Evolutionary conservation across 2,797 vertebrate species (phyloP), one percentile per base, ranked within the genome.

Genomic region (Hyperoplus immaculatus): DNA sequence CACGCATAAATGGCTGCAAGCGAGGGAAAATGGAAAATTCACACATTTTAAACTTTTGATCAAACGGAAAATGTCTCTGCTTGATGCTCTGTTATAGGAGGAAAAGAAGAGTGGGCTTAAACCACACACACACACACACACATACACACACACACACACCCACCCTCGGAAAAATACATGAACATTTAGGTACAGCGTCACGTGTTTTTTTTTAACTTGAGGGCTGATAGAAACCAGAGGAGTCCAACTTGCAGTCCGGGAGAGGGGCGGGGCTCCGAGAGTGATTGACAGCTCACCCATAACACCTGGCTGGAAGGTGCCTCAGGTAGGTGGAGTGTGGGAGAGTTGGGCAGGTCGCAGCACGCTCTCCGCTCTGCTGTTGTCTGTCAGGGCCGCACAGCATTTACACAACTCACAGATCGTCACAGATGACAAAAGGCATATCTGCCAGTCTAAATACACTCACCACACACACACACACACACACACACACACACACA

Each of bases 231-330:
- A 41, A 56, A 15, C n/a, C 55, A 53, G 55, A 64, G 41, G 69
- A 65, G 61, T 46, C 64, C n/a, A 75, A 69, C 70, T 63, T 74
- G 49, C 8, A 1, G 6, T 5, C 1, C 4, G 9, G 2, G n/a
- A 4, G 59, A 46, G 41, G 16, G 65, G 61, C 11, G n/a, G 15
- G 49, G 67, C 43, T 29, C 29, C 18, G 41, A 65, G 45, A 8
- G 57, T 87, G 82, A 90, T 67, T 89, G 92, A 91, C 86, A 87
- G 8, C 47, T 81, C 10, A 21, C 61, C 75, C 12, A 8, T 21
- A 79, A 77, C 91, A 93, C 83, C 91, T 90, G 85, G 77, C 91
- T 90, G 85, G 77, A 79, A 38, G 69, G 49, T 63, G 81, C 72
- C 59, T 62, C 38, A 55, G 77, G 82, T 74, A 55, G 77, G 82